Base-by-base conservation (phyloP, 2,888 invertebrate genomes). In the Eretmocerus hayati region DNA sequence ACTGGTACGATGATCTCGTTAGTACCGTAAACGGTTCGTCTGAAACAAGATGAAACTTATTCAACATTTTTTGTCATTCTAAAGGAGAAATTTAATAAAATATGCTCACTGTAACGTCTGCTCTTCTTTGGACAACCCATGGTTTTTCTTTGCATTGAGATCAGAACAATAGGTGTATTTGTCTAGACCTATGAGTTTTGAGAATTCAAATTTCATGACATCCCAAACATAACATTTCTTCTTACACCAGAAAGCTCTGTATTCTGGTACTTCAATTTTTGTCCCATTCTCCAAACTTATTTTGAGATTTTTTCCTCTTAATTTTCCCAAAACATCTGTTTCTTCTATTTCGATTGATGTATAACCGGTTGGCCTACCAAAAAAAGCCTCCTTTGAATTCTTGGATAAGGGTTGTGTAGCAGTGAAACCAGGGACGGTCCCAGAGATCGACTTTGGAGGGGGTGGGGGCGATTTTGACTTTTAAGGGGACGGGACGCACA, bases 1-100 rank as follows among this genome's bases (percentile, higher is more conserved):
- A 86, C 78, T 62, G 83, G 80, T 2, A 87, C 81, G 57, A 81
- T 77, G 41, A 87, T 86, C 50, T 80, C 79, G 67, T 88, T 88
- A 46, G 73, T 71, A 42, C 87, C 87, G 64, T 84, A 85, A 5
- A 86, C 72, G 60, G 81, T 78, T 46, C 81, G 77, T 61, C 87
- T 86, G 69, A 52, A 53, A 52, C 31, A 31, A 44, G 4, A 31
- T 20, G 11, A 5, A 18, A 4, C 22, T 38, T 18, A 4, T 32
- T 45, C 16, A 18, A 26, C 20, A 5, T 36, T 15, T 15, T 11
- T 11, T 3, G 5, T 1, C 16, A 37, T 2, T 16, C 13, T 16
- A 26, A 39, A 45, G 22, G 22, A 32, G 6, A 36, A 46, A 21
- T 19, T 23, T 16, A 26, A 33, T 6, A 26, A 11, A 9, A 16